These are phyloP conservation scores for Cecropterus lyciades DNA, from an alignment of 1,140 invertebrate species.

Conservation along the genomic window DNA sequence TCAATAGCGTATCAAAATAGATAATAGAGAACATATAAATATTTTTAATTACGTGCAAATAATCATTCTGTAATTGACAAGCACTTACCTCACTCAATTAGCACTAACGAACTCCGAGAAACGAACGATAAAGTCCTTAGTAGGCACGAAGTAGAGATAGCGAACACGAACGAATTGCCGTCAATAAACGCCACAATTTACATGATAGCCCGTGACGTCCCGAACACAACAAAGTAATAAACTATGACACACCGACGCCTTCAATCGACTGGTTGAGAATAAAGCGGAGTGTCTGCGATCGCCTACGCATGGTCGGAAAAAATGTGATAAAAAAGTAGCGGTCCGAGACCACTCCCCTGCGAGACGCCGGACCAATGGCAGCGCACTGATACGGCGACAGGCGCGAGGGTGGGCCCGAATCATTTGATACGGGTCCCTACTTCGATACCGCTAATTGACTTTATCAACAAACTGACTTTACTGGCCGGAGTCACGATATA, in stretches of 20 bases:
- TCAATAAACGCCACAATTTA: conserved; percentile 69
- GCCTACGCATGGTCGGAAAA: conserved; percentile 72
- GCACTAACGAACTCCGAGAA: conserved; percentile 48
- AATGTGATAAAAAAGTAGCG: conserved; percentile 74
- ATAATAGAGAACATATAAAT: conserved; percentile 26
- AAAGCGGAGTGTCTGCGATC: conserved; percentile 63
- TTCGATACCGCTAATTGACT: conserved; percentile 83
- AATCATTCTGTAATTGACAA: conserved; percentile 47
- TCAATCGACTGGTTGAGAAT: conserved; percentile 78
- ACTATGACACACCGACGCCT: conserved; percentile 79
- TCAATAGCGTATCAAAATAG: conserved; percentile 29
- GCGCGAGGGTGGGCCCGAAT: conserved; percentile 72
- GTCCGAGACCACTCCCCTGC: conserved; percentile 69
- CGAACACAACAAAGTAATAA: conserved; percentile 73
- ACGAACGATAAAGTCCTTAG: conserved; percentile 58
- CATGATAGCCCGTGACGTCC: conserved; percentile 65
- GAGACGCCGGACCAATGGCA: conserved; percentile 69
- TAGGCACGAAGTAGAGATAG: conserved; percentile 55
- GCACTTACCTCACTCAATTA: conserved; percentile 55
- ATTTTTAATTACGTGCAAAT: conserved; percentile 37
- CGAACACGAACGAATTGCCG: conserved; percentile 65
- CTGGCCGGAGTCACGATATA: conserved; percentile 81
- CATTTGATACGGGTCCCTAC: conserved; percentile 77
- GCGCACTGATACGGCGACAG: conserved; percentile 56
- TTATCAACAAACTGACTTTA: conserved; percentile 83